Evolutionary conservation across 2,797 vertebrate genomes (phyloP), one percentile per base, ranked within the genome.

Genomic region (Cheirogaleus major): DNA sequence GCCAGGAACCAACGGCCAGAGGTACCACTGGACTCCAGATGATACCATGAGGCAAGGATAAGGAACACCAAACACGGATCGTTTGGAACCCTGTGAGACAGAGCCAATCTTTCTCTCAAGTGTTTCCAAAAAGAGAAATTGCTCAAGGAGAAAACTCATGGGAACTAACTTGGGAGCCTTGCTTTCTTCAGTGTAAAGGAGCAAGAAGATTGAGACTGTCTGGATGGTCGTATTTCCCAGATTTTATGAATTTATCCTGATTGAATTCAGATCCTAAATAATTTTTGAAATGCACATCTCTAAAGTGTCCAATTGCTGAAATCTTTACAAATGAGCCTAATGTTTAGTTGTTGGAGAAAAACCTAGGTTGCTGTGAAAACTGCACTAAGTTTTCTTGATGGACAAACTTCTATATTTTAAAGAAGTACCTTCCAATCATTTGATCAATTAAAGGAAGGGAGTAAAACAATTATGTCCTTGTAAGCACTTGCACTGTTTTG

Each of bases 261-360:
- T 13, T 81, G 76, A 94, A 87, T 79, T 93, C 67, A 85, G 27
- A 84, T 50, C 25, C 76, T 88, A 93, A 83, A 38, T 92, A 55
- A 90, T 65, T 63, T 84, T 57, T 75, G 43, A 63, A 72, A 76
- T 35, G 23, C 18, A 65, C 35, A 65, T 80, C 59, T 80, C 59
- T 61, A 38, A 61, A 8, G 17, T 76, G 45, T 61, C 76, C 67
- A 91, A 38, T 48, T 83, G 52, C 50, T 76, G 94, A 95, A 97
- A 96, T 97, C 93, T 78, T 98, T 95, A 96, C 95, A 98, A 98
- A 97, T 95, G 91, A 89, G 67, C 92, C 93, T 97, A 95, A 92
- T 85, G 73, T 81, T 97, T 95, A 95, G 95, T 93, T 95, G 92
- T 96, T 96, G 98, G 96, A 98, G 95, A 98, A 96, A 96, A 97